Evolutionary conservation across 2,888 invertebrate species (phyloP).

Genomic region (Sipunculus nudus): DNA sequence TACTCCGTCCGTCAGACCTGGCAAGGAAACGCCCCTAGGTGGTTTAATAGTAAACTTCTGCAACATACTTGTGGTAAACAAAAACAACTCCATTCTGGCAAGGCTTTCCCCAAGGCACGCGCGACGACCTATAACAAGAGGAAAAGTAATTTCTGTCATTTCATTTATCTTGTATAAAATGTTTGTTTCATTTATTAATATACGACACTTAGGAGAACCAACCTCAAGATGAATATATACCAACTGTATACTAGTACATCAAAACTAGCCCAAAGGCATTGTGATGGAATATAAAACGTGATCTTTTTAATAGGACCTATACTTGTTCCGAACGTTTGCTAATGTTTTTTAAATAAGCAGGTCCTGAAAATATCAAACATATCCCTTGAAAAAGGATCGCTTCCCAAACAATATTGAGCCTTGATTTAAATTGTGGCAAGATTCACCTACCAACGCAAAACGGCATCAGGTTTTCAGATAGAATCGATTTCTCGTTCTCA

Average conservation of each 20-base stretch:
- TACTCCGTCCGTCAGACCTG: neutral
- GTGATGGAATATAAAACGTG: too few species aligned
- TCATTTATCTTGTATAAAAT: neutral
- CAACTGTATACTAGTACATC: too few species aligned
- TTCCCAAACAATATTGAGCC: too few species aligned
- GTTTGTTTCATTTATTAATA: too few species aligned
- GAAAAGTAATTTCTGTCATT: neutral
- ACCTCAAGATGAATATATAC: neutral
- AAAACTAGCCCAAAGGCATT: too few species aligned
- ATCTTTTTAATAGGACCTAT: too few species aligned
- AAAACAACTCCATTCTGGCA: slow-evolving; percentile 19
- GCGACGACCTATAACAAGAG: slow-evolving; percentile 12
- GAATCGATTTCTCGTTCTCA: slow-evolving; percentile 3
- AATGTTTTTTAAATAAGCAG: too few species aligned
- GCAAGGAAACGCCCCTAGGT: neutral
- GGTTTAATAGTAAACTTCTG: slow-evolving; percentile 13
- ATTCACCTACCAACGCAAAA: slow-evolving; percentile 11
- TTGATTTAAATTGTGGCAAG: too few species aligned
- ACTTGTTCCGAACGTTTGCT: too few species aligned
- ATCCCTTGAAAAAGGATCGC: too few species aligned
- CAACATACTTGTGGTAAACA: slow-evolving; percentile 10
- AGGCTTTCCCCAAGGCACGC: slow-evolving; percentile 20
- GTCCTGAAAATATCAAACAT: too few species aligned
- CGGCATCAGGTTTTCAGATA: slow-evolving; percentile 8
- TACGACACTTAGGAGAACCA: neutral